phyloP scores from a whole-genome alignment of 2,113 vertebrate species.

The Lynx canadensis region DNA sequence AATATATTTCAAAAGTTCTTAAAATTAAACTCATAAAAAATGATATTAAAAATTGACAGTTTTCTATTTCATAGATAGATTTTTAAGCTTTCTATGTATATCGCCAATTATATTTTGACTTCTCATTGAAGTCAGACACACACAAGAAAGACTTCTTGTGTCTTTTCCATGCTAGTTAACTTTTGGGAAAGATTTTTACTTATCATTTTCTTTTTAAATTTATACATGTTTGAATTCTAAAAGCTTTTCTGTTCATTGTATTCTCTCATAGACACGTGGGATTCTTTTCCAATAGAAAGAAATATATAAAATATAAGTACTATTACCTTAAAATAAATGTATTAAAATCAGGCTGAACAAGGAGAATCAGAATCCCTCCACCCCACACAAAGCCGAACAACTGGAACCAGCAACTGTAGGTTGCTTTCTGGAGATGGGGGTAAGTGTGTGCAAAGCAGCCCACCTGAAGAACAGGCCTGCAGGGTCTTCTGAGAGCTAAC shows the following conservation, averaged over 20 bases:
- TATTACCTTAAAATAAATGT: neutral
- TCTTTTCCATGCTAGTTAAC: neutral
- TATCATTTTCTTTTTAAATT: neutral
- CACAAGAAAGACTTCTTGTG: neutral
- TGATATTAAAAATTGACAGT: neutral
- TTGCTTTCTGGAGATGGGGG: too few species aligned
- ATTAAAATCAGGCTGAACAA: neutral
- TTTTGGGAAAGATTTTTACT: neutral
- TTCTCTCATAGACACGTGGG: neutral
- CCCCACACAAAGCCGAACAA: neutral
- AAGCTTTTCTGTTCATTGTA: neutral
- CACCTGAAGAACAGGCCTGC: accelerated
- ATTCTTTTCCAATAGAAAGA: neutral
- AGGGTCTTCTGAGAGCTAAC: neutral
- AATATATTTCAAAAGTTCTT: neutral
- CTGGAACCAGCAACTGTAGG: neutral
- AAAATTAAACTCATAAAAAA: neutral
- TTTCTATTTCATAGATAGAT: neutral
- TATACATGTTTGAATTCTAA: neutral
- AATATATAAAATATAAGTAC: neutral
- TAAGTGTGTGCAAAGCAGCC: neutral
- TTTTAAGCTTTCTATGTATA: neutral
- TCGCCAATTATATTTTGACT: neutral
- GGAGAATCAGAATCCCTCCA: neutral
- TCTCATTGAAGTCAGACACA: neutral